Percentiles rank a stretch among this genome's conserved stretches.
phyloP scores from a whole-genome alignment of 92 coral and sea anemone species.

The Epizoanthus rinbou region DNA sequence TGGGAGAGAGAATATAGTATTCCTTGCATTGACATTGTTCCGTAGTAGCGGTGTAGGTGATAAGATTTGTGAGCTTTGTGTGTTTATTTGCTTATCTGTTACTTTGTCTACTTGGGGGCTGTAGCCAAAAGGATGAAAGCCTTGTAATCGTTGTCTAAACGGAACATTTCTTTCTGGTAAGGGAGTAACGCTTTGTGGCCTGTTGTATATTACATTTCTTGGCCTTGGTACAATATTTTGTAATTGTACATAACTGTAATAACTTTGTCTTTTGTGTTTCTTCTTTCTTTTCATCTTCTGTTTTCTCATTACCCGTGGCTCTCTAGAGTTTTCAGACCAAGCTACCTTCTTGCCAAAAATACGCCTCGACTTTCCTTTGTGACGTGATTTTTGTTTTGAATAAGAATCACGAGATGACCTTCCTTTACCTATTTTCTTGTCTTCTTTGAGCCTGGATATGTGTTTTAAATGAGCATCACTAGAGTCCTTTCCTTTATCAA shows the following conservation, averaged over 20 bases:
- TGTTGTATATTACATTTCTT: background rate
- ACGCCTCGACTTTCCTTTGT: background rate
- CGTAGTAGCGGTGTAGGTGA: background rate
- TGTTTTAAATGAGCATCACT: background rate
- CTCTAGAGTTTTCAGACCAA: background rate
- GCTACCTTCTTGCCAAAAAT: background rate
- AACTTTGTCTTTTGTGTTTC: slow-evolving; percentile 27
- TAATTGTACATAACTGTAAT: slow-evolving; percentile 1
- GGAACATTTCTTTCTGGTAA: background rate
- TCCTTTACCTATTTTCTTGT: background rate
- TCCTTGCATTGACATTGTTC: background rate
- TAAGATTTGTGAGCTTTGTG: background rate
- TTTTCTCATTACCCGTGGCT: background rate
- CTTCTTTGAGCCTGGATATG: background rate
- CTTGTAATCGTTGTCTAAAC: background rate
- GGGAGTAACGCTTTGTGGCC: slow-evolving; percentile 1
- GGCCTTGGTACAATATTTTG: background rate
- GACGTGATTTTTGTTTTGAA: background rate
- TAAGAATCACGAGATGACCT: background rate
- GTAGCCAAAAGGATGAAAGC: background rate
- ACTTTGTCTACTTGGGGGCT: background rate
- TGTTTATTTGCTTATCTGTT: background rate
- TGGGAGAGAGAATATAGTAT: background rate
- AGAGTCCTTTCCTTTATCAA: background rate
- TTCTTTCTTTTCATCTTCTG: background rate